Base-by-base conservation (phyloP, 1,140 invertebrate genomes). In the Lordiphosa clarofinis region DNA sequence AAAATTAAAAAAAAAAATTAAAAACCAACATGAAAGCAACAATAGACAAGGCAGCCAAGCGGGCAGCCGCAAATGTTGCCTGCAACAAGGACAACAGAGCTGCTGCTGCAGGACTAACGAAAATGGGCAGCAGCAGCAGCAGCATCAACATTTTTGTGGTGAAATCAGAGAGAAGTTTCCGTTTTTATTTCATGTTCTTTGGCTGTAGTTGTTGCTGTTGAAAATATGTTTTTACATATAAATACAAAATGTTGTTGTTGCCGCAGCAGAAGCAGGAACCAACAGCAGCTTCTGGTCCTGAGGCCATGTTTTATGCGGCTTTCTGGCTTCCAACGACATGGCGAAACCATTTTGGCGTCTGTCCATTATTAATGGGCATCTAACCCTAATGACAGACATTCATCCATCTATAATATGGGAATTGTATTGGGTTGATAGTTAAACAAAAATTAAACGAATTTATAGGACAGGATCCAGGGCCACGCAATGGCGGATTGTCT, bases 141-240 rank as follows among this genome's bases (percentile, higher is more conserved):
- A 57, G n/a, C 54, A 57, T 38, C 68, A 72, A 58, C 67, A 79
- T 67, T 84, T 82, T 66, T 82, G 76, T 82, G 78, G 76, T 84
- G 68, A 78, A 84, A 78, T 82, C 76, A 82, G 76, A 70, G 78
- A 72, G 68, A 82, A 73, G 76, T 82, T 82, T 82, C 74, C 73
- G 64, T 84, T 82, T 84, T 82, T 84, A 78, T 82, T 84, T 84
- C 63, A 64, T 78, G 44, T 73, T 48, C 58, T 57, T 65, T 24
- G 4, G 21, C 21, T 24, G 21, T 24, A 24, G 21, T 54, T 82
- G 59, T 50, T 68, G 68, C 56, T 84, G 73, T 55, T 65, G 39
- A 36, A 55, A 82, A 82, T 84, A 84, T 84, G 73, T 82, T 74
- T 79, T 69, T 65, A 64, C 63, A 84, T 62, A 78, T 52, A 67